phyloP scores from a whole-genome alignment of 2,797 vertebrate genomes.

The Lepus townsendii region DNA sequence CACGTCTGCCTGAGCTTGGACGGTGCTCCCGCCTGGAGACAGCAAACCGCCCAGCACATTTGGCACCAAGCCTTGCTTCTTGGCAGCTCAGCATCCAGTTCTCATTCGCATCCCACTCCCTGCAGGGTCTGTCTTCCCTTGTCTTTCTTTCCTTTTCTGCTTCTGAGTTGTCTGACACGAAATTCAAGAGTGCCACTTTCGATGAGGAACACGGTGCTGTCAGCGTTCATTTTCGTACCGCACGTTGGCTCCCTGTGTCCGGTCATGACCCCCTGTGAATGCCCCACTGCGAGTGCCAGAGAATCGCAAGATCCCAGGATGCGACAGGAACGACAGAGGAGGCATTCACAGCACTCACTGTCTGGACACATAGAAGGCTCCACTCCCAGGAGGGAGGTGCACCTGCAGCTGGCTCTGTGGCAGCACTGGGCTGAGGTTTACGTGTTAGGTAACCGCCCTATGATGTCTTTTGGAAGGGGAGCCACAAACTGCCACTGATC shows the following conservation, averaged over 20 bases:
- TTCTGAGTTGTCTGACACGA: neutral
- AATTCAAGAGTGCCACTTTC: neutral
- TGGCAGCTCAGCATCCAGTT: neutral
- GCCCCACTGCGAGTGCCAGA: neutral
- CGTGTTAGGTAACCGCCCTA: neutral
- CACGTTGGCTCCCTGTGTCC: neutral
- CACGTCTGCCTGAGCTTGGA: neutral
- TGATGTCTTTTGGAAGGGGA: neutral
- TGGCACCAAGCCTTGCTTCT: neutral
- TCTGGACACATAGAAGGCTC: fast-evolving
- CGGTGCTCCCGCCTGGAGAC: neutral
- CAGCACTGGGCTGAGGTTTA: neutral
- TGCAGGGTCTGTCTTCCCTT: neutral
- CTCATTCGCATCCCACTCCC: neutral
- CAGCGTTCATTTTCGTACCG: neutral
- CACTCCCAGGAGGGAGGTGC: fast-evolving
- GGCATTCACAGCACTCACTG: fast-evolving
- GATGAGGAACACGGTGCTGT: fast-evolving
- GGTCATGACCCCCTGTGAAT: neutral
- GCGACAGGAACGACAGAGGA: neutral
- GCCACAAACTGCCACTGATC: too few species aligned
- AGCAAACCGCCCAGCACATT: neutral
- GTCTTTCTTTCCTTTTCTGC: neutral
- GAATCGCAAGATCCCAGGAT: fast-evolving
- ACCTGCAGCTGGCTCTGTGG: fast-evolving